Conservation (phyloP, 2,797 vertebrate species). For the Sebastolobus alascanus region DNA sequence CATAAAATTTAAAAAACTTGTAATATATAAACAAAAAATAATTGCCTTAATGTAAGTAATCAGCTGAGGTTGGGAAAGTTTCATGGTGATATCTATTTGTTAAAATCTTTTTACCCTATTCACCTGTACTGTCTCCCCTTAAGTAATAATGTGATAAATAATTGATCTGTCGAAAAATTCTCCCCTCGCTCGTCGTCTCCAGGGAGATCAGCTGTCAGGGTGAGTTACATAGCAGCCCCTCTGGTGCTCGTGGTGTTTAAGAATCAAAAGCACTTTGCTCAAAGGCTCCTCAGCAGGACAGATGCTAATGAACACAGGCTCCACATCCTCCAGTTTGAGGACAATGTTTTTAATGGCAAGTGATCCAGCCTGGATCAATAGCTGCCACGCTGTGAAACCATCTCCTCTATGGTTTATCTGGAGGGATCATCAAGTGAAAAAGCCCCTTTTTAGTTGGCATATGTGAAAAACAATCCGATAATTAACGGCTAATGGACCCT, state of each 20-base stretch:
- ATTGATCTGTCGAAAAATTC: neutral
- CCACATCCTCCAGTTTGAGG: conserved; percentile 43
- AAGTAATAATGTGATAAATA: neutral
- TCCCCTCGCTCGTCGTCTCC: neutral
- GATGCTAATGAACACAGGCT: conserved; percentile 31
- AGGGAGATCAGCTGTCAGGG: neutral
- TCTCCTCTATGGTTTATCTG: conserved; percentile 39
- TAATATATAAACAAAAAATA: too few relatives aligned
- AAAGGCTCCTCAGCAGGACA: conserved; percentile 46
- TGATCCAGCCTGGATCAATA: conserved; percentile 50
- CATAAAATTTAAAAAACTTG: too few relatives aligned
- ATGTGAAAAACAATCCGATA: conserved; percentile 52
- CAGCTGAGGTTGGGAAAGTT: too few relatives aligned
- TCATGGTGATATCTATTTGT: too few relatives aligned
- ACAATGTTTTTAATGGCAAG: conserved; percentile 51
- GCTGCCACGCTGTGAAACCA: conserved; percentile 41
- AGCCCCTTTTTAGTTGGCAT: conserved; percentile 31
- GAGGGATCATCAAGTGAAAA: conserved; percentile 31
- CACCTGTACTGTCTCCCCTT: neutral
- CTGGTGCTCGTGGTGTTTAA: neutral
- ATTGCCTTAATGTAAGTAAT: too few relatives aligned
- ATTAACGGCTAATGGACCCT: conserved; percentile 55
- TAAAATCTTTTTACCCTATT: too few relatives aligned
- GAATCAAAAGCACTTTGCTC: conserved; percentile 52
- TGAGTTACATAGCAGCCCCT: conserved; percentile 1